Evolutionary conservation across 2,797 vertebrate genomes (phyloP), one percentile per base, ranked within the genome.

Genomic region (Champsocephalus esox): DNA sequence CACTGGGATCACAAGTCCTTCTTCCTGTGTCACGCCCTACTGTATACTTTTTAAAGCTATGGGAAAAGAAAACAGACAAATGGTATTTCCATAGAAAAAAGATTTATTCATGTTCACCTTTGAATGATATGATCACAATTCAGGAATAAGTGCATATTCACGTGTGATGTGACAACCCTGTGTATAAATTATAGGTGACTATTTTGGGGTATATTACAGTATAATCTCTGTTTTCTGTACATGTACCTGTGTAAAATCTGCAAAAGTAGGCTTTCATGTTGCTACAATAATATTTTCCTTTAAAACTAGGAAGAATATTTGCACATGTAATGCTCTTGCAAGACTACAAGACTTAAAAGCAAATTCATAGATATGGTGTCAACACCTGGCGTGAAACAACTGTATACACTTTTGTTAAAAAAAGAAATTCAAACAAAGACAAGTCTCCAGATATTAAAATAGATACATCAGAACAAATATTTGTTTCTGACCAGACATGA

Each of bases 221-320:
- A 88, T 75, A 77, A 70, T 87, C 77, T 81, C 71, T 65, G 56
- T 82, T 87, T 69, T 86, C 88, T 92, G 85, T 92, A 92, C 87
- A 89, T 81, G 92, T 92, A 93, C 91, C 93, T 92, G 88, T 92
- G 84, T 89, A 82, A 88, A 91, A 91, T 87, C 84, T 81, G 83
- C 79, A 89, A 89, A 90, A 79, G 66, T 79, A 75, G 75, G 80
- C 68, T 83, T 79, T 88, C 70, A 80, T 78, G 66, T 63, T 87
- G 89, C 92, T 92, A 89, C 86, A 80, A 89, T 79, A 77, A 55
- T 75, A 85, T 85, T 88, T 92, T 91, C 88, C 89, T 90, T 90
- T 90, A 89, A 89, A 93, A 91, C 84, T 91, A 91, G 90, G 92
- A 92, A 92, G 75, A 68, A 84, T 79, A 81, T 82, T 84, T 65